Evolutionary conservation across 1,140 invertebrate species (phyloP).

Genomic region (Euwallacea similis): DNA sequence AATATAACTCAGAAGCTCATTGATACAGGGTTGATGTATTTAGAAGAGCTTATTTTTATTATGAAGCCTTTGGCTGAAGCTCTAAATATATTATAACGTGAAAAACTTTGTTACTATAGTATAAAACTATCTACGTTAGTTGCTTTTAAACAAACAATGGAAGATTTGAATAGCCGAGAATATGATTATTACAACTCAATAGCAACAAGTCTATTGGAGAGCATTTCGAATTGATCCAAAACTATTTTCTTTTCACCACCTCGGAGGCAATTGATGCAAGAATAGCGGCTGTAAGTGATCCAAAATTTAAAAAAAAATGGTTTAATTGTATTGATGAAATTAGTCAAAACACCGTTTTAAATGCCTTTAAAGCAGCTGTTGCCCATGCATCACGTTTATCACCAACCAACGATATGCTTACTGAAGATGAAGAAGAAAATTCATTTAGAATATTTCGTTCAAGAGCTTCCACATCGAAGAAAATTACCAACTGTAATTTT

Average conservation of each 20-base stretch:
- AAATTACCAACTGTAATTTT: background rate
- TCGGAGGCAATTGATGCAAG: background rate
- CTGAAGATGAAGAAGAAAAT: background rate
- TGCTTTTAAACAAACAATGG: background rate
- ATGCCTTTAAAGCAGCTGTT: background rate
- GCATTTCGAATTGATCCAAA: background rate
- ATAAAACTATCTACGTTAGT: constrained; percentile 1
- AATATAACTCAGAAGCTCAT: background rate
- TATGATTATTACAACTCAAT: background rate
- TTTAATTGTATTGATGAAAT: background rate
- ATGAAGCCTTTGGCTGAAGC: background rate
- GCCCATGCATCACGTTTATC: background rate
- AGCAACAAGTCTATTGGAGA: background rate
- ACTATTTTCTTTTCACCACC: background rate
- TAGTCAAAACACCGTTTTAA: background rate
- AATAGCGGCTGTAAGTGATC: constrained; percentile 4
- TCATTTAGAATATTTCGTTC: background rate
- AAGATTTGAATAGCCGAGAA: no score
- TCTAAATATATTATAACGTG: background rate
- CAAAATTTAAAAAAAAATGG: background rate
- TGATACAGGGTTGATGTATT: background rate
- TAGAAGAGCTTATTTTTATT: background rate
- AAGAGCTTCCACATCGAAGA: background rate
- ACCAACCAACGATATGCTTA: background rate
- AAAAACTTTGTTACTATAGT: background rate